Conservation (phyloP, 2,797 vertebrate species). For the Ptychadena robeensis region DNA sequence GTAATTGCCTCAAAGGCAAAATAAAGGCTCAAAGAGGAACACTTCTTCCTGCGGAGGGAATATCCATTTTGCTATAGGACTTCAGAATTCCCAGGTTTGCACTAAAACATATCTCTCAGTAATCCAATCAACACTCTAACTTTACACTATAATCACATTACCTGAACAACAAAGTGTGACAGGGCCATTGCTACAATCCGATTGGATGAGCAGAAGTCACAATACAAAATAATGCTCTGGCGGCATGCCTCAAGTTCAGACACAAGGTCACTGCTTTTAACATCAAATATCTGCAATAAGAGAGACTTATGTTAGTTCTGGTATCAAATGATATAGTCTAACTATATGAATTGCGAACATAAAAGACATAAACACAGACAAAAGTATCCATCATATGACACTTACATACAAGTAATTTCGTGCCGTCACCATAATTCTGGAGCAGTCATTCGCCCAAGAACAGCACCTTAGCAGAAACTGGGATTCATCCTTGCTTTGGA, state of each 20-base stretch:
- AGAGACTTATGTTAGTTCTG: not conserved
- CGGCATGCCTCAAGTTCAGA: conserved; percentile 81
- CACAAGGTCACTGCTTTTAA: conserved; percentile 76
- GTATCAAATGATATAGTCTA: not conserved
- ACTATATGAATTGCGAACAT: too few relatives aligned
- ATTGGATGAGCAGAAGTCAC: conserved; percentile 85
- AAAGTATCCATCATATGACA: conserved; percentile 22
- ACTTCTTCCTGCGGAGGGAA: not conserved
- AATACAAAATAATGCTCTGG: conserved; percentile 87
- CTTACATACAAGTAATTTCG: conserved; percentile 89
- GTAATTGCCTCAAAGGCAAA: too few relatives aligned
- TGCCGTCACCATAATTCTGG: conserved; percentile 82
- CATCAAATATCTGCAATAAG: conserved; percentile 85
- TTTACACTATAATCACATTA: conserved; percentile 65
- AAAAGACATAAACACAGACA: not conserved
- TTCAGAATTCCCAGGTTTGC: not conserved
- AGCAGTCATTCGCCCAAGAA: conserved; percentile 86
- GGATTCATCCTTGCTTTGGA: conserved; percentile 74
- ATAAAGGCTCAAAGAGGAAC: not conserved
- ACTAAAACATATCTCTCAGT: not conserved
- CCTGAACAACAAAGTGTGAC: conserved; percentile 93
- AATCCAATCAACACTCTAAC: not conserved
- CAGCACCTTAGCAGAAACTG: conserved; percentile 88
- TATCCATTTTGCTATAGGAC: not conserved
- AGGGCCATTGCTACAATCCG: conserved; percentile 88